Percentiles rank a stretch among this genome's conserved stretches.
phyloP scores from a whole-genome alignment of 2,888 invertebrate species.

The Ernsta delagoae region DNA sequence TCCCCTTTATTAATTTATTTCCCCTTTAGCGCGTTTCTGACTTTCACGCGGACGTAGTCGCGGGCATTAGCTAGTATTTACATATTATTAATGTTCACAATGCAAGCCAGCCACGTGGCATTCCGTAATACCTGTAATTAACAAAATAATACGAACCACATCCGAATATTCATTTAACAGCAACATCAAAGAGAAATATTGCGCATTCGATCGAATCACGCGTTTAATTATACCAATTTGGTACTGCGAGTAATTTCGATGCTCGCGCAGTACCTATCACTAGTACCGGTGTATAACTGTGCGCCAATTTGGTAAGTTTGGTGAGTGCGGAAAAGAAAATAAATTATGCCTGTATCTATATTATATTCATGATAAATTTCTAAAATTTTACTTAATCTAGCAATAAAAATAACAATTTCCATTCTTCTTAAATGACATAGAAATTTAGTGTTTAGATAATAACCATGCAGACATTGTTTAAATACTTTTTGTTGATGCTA shows the following conservation, averaged over 20 bases:
- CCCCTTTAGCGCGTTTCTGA: no score
- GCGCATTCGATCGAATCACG: constrained; percentile 65
- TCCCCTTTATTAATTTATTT: not conserved
- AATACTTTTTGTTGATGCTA: no score
- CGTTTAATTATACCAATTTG: constrained; percentile 61
- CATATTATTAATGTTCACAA: constrained; percentile 37
- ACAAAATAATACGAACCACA: constrained; percentile 65
- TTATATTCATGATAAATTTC: not conserved
- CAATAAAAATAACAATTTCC: no score
- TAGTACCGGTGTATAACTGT: not conserved
- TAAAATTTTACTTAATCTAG: no score
- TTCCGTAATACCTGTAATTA: constrained; percentile 73
- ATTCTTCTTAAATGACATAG: no score
- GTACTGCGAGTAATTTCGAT: constrained; percentile 30
- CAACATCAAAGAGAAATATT: constrained; percentile 70
- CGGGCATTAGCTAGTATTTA: not conserved
- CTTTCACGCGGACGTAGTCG: no score
- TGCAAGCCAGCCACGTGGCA: constrained; percentile 58
- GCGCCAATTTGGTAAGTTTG: constrained; percentile 1
- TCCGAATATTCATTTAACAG: constrained; percentile 67
- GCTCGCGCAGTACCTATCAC: not conserved
- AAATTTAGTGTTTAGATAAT: no score
- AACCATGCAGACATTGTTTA: no score
- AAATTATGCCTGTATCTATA: no score
- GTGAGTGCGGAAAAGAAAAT: not conserved